Evolutionary conservation across 2,797 vertebrate genomes (phyloP).

Genomic region (Galagoides demidoff): DNA sequence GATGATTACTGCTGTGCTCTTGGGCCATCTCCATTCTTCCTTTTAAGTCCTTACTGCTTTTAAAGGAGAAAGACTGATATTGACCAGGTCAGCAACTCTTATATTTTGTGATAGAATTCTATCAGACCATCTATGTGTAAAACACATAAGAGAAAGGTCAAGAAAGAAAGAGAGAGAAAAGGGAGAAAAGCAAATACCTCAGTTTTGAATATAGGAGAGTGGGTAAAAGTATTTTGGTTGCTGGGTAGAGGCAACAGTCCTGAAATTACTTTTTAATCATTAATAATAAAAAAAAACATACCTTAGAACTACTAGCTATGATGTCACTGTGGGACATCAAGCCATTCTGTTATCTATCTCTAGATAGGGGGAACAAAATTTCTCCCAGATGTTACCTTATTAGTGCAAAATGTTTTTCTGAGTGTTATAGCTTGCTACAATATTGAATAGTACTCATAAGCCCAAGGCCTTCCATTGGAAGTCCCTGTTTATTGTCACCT

Average conservation of each 20-base stretch:
- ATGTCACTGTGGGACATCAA: background rate
- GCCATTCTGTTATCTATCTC: background rate
- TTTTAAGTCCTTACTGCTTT: background rate
- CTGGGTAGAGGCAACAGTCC: background rate
- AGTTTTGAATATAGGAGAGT: background rate
- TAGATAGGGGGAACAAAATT: background rate
- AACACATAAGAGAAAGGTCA: background rate
- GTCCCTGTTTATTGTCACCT: background rate
- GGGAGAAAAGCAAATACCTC: background rate
- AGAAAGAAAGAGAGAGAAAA: background rate
- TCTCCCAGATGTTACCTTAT: background rate
- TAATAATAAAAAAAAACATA: background rate
- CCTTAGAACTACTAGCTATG: background rate
- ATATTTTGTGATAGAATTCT: background rate
- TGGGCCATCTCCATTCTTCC: background rate
- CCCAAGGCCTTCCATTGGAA: background rate
- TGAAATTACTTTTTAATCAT: conserved; percentile 6
- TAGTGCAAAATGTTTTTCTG: background rate
- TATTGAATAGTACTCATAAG: background rate
- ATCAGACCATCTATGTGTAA: background rate
- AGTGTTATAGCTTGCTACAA: background rate
- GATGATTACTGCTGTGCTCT: background rate
- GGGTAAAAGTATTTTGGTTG: background rate
- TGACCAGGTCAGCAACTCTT: background rate
- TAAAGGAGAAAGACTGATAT: background rate